These are phyloP conservation scores for Triplophysa dalaica DNA, from an alignment of 2,113 vertebrate species.

Conservation along the genomic window DNA sequence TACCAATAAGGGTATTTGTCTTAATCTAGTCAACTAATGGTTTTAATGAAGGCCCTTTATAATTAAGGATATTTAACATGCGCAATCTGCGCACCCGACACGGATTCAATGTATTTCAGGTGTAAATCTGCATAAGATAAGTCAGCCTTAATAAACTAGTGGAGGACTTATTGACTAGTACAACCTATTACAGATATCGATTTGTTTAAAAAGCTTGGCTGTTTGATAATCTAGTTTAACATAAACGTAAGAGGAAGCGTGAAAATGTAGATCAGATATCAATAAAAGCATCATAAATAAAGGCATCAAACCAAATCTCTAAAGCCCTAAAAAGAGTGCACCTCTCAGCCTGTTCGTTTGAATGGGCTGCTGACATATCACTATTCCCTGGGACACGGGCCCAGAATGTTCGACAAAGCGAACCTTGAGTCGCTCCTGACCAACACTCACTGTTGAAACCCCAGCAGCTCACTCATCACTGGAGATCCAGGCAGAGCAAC, in stretches of 20 bases:
- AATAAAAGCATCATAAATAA: background rate
- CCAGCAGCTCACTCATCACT: slow-evolving; percentile 35
- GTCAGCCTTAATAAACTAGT: no score
- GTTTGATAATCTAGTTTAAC: background rate
- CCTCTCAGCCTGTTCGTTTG: slow-evolving; percentile 76
- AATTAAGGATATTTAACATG: no score
- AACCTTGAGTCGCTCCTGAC: slow-evolving; percentile 64
- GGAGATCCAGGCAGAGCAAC: background rate
- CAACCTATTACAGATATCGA: no score
- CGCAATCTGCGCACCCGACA: no score
- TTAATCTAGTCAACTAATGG: no score
- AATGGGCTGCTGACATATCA: slow-evolving; percentile 79
- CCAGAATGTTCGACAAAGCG: slow-evolving; percentile 76
- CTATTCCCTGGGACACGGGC: slow-evolving; percentile 75
- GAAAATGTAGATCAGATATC: background rate
- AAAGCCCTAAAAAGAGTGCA: slow-evolving; percentile 70
- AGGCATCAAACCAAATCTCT: slow-evolving; percentile 60
- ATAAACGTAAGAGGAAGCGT: background rate
- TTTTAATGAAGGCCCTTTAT: no score
- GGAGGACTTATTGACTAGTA: no score
- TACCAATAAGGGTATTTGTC: no score
- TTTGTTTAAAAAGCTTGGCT: no score
- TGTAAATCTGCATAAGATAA: no score
- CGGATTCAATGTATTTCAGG: no score
- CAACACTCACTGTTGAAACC: slow-evolving; percentile 47